phyloP scores from a whole-genome alignment of 2,797 vertebrate species.

The Lagodon rhomboides region DNA sequence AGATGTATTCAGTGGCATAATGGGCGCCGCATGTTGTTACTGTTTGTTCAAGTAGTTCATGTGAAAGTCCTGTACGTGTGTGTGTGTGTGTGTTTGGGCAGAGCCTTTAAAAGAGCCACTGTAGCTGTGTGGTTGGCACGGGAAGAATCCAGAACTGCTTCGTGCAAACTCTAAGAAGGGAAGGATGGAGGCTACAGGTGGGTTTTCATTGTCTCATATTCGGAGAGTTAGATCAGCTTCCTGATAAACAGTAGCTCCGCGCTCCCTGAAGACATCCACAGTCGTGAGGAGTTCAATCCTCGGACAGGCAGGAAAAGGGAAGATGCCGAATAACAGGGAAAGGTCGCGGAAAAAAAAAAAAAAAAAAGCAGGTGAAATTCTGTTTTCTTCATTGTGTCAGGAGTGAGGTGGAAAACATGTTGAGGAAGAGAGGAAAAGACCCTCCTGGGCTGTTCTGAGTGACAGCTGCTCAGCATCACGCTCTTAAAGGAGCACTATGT shows the following conservation, averaged over 20 bases:
- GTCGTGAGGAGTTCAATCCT: constrained; percentile 37
- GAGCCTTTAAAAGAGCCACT: constrained; percentile 23
- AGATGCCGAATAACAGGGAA: not conserved
- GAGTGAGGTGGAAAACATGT: not conserved
- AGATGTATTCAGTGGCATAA: not conserved
- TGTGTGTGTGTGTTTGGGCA: not conserved
- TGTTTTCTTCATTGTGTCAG: not conserved
- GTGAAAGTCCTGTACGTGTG: constrained; percentile 47
- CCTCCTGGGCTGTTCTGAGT: not conserved
- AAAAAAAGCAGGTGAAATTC: not conserved
- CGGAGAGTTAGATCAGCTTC: constrained; percentile 45
- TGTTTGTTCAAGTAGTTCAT: constrained; percentile 57
- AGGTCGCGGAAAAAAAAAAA: not conserved
- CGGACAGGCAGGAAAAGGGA: not conserved
- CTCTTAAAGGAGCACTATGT: not conserved
- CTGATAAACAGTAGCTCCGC: constrained; percentile 51
- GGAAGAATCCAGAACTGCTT: constrained; percentile 8
- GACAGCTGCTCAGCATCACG: constrained; percentile 12
- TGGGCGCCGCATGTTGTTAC: constrained; percentile 59
- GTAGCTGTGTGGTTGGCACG: not conserved
- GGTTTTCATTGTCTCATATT: constrained; percentile 29
- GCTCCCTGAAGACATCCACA: constrained; percentile 33
- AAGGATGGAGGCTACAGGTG: constrained; percentile 1
- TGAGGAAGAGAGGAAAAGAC: constrained; percentile 5
- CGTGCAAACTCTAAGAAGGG: not conserved